phyloP scores from a whole-genome alignment of 2,888 invertebrate species.

The Metalampra italica region DNA sequence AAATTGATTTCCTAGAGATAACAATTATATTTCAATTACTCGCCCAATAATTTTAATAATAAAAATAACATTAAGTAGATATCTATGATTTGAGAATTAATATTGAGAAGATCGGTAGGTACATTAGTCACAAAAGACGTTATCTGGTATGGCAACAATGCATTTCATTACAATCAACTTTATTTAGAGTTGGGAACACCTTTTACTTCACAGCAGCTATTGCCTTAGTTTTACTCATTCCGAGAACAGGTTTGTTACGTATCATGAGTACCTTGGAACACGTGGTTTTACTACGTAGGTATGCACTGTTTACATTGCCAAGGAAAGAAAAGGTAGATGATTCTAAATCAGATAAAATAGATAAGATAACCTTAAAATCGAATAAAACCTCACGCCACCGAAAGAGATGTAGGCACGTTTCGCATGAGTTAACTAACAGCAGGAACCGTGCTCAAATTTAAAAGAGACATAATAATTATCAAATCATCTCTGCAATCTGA shows the following conservation, averaged over 20 bases:
- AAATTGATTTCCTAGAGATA: too few species aligned
- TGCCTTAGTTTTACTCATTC: constrained; percentile 39
- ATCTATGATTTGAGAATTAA: not conserved
- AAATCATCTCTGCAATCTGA: too few species aligned
- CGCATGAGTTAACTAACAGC: too few species aligned
- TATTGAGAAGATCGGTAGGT: not conserved
- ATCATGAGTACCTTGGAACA: constrained; percentile 21
- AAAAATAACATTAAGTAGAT: too few species aligned
- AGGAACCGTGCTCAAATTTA: too few species aligned
- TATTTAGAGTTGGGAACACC: constrained; percentile 28
- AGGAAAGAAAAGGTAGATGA: constrained; percentile 1
- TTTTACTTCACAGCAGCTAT: constrained; percentile 27
- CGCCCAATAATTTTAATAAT: too few species aligned
- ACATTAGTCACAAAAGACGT: not conserved
- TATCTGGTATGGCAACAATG: constrained; percentile 1
- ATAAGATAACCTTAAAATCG: constrained; percentile 20
- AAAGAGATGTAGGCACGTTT: too few species aligned
- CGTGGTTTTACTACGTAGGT: constrained; percentile 17
- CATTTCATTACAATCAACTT: not conserved
- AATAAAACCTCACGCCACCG: constrained; percentile 23
- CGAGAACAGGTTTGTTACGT: constrained; percentile 51
- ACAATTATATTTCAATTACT: not conserved
- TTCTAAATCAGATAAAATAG: constrained; percentile 22
- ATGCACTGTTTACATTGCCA: constrained; percentile 20
- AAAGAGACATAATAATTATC: too few species aligned